phyloP scores from a whole-genome alignment of 2,888 invertebrate species.

The Andrena flavipes region DNA sequence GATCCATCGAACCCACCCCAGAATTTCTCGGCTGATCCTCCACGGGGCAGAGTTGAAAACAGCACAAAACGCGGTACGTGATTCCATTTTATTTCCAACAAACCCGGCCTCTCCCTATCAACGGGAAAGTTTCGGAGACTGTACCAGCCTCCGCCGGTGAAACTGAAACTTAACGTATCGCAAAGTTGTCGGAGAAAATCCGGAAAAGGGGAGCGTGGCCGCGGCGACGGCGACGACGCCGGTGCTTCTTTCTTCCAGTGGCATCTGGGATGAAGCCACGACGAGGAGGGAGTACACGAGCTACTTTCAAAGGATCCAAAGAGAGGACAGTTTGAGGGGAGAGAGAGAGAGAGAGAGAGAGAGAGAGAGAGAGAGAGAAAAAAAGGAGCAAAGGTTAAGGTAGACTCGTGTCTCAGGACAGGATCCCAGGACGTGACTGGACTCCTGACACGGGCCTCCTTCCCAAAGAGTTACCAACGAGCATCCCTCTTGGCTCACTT shows the following conservation, averaged over 20 bases:
- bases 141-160: constrained; percentile 26
- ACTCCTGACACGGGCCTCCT: constrained; percentile 75
- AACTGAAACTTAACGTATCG: constrained; percentile 62
- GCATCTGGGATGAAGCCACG: constrained; percentile 37
- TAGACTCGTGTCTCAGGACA: constrained; percentile 78
- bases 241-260: constrained; percentile 21
- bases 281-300: constrained; percentile 11
- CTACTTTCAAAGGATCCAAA: constrained; percentile 40
- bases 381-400: constrained; percentile 80
- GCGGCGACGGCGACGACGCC: constrained; percentile 12
- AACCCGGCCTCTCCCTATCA: constrained; percentile 11
- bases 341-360: not conserved
- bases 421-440: constrained; percentile 79
- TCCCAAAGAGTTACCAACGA: constrained; percentile 78
- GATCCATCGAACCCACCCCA: not conserved
- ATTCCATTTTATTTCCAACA: constrained; percentile 48
- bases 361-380: not conserved
- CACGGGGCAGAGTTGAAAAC: not conserved
- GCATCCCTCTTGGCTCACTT: constrained; percentile 76
- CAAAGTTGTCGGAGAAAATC: constrained; percentile 54
- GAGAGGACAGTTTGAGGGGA: constrained; percentile 17
- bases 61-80: constrained; percentile 39
- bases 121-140: constrained; percentile 38
- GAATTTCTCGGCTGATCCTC: not conserved
- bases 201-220: constrained; percentile 22